These are phyloP conservation scores for Drosophila mulleri DNA, from an alignment of 2,888 invertebrate species.

Conservation along the genomic window DNA sequence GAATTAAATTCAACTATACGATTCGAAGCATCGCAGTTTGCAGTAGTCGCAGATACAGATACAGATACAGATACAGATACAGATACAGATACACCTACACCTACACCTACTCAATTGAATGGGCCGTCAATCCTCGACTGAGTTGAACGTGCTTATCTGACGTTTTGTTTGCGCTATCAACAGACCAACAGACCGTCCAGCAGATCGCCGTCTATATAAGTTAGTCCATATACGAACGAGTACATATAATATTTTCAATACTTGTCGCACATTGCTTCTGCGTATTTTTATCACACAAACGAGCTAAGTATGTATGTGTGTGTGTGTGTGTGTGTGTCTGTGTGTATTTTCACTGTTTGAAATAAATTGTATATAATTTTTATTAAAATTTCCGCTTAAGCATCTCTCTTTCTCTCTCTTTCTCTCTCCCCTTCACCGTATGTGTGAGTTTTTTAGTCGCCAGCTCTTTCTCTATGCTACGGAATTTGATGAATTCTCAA, in stretches of 20 bases:
- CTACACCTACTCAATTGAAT: slow-evolving; percentile 63
- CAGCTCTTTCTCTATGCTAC: slow-evolving; percentile 22
- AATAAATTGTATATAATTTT: slow-evolving; percentile 78
- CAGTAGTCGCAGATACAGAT: slow-evolving; percentile 24
- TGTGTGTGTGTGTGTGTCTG: slow-evolving; percentile 11
- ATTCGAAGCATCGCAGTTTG: slow-evolving; percentile 29
- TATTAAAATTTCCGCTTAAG: slow-evolving; percentile 78
- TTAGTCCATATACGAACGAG: slow-evolving; percentile 23
- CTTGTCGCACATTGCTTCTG: slow-evolving; percentile 42
- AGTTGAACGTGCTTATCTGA: slow-evolving; percentile 76
- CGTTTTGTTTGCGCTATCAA: slow-evolving; percentile 54
- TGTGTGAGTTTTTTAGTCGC: slow-evolving; percentile 22
- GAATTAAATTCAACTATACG: slow-evolving; percentile 70
- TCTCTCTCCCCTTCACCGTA: neutral
- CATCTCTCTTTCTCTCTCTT: slow-evolving; percentile 36
- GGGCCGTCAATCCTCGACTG: slow-evolving; percentile 65
- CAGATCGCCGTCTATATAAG: slow-evolving; percentile 41
- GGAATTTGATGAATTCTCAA: slow-evolving; percentile 44
- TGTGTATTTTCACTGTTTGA: slow-evolving; percentile 63
- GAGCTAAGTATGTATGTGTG: slow-evolving; percentile 3
- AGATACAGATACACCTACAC: neutral
- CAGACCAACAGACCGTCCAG: slow-evolving; percentile 23
- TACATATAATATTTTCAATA: slow-evolving; percentile 51
- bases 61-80: no score
- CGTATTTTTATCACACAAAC: slow-evolving; percentile 47